A percentile compares a stretch with the other conserved stretches of the same genome.
Evolutionary conservation across 53 echinoderm and acorn worm species (phyloP).

Genomic region (Stichopus horrens): DNA sequence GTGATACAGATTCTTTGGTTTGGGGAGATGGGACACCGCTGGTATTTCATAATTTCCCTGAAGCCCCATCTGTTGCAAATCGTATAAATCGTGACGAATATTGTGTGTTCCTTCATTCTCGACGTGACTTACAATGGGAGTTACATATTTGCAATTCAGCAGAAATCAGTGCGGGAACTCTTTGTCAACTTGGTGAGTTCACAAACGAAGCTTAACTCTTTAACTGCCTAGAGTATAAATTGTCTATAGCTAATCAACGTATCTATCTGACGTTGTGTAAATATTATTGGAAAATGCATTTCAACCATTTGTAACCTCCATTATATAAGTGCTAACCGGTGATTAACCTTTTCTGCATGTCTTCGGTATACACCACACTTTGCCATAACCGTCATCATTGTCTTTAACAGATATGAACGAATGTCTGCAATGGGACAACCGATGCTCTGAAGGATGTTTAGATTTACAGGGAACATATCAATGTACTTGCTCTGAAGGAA

Average conservation of each 20-base stretch:
- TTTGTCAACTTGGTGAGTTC: background rate
- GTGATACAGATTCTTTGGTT: background rate
- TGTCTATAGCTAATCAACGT: no score
- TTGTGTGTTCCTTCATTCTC: background rate
- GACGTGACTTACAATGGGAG: conserved; percentile 7
- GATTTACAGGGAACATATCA: conserved; percentile 15
- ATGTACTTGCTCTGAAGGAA: conserved; percentile 8
- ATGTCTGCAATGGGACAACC: conserved; percentile 31
- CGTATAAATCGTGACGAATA: background rate
- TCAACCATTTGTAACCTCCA: no score
- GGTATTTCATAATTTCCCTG: background rate
- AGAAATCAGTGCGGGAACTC: conserved; percentile 24
- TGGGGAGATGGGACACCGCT: conserved; percentile 36
- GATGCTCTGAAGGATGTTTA: conserved; percentile 29
- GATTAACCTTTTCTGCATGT: no score
- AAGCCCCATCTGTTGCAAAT: background rate
- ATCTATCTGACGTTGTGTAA: no score
- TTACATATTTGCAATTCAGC: background rate
- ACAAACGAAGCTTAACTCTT: no score
- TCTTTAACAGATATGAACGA: conserved; percentile 22
- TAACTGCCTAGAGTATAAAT: no score
- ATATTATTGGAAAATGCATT: no score
- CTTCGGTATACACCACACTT: no score
- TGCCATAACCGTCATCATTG: no score
- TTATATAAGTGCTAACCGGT: no score